A percentile compares a stretch with the other conserved stretches of the same genome.
phyloP scores from a whole-genome alignment of 2,888 invertebrate genomes.

The Rotaria magnacalcarata region DNA sequence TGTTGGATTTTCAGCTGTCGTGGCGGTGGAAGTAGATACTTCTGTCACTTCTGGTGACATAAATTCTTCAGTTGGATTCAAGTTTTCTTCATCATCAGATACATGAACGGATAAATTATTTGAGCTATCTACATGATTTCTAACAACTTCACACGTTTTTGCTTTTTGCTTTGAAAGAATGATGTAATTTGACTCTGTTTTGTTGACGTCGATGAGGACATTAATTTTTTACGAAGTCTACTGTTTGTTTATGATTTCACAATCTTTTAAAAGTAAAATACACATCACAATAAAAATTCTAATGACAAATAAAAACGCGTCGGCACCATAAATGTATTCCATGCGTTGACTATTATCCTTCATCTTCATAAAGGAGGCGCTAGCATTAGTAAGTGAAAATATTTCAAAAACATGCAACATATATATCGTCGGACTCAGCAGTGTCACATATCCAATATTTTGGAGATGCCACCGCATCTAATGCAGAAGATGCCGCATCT shows the following conservation, averaged over 20 bases:
- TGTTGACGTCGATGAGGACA: neutral
- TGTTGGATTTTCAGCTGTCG: neutral
- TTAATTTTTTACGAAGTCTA: neutral
- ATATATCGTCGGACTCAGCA: no score
- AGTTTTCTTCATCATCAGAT: neutral
- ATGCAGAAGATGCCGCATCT: no score
- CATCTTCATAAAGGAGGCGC: no score
- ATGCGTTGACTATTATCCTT: no score
- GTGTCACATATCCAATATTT: no score
- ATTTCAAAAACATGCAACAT: no score
- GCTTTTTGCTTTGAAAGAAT: neutral
- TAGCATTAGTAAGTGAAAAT: no score
- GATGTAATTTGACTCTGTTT: neutral
- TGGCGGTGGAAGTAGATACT: neutral
- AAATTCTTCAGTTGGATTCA: neutral
- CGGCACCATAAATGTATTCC: no score
- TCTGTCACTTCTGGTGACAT: neutral
- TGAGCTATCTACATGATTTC: constrained; percentile 3
- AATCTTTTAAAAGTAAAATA: no score
- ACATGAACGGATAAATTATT: neutral
- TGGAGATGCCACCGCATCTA: no score
- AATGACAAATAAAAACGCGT: no score
- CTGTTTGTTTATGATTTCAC: neutral
- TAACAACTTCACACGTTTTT: neutral
- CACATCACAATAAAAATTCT: no score